Evolutionary conservation across 2,888 invertebrate species (phyloP).

Genomic region (Odontocerum albicorne): DNA sequence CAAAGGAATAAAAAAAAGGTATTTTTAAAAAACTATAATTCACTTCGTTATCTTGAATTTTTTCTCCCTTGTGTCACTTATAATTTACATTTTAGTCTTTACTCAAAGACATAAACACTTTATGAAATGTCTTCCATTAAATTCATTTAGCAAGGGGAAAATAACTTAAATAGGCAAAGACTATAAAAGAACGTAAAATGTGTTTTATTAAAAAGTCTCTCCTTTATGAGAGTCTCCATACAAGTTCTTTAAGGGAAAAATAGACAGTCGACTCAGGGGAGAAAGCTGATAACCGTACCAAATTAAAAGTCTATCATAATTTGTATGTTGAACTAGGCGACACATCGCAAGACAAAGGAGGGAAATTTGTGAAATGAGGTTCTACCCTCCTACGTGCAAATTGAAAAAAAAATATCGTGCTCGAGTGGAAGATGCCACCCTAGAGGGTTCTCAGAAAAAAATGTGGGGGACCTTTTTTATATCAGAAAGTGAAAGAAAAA

Average conservation of each 20-base stretch:
- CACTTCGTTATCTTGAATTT: no score
- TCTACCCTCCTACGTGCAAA: slow-evolving; percentile 21
- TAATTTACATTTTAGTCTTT: background rate
- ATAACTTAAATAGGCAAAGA: slow-evolving; percentile 15
- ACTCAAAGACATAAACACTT: slow-evolving; percentile 3
- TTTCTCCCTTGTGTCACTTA: no score
- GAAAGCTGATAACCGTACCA: slow-evolving; percentile 24
- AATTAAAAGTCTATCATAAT: slow-evolving; percentile 37
- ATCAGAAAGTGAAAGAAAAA: slow-evolving; percentile 16
- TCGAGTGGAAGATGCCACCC: slow-evolving; percentile 13
- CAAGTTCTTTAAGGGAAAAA: no score
- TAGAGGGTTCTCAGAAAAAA: slow-evolving; percentile 24
- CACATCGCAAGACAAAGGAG: slow-evolving; percentile 10
- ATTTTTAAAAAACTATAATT: no score
- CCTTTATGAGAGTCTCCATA: slow-evolving; percentile 8
- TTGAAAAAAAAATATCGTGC: slow-evolving; percentile 26
- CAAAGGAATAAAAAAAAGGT: no score
- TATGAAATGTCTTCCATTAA: slow-evolving; percentile 11
- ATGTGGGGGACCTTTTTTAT: slow-evolving; percentile 7
- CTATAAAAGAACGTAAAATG: slow-evolving; percentile 13
- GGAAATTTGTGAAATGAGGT: background rate
- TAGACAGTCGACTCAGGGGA: no score
- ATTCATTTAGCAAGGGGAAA: slow-evolving; percentile 12
- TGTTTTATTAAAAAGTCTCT: slow-evolving; percentile 20
- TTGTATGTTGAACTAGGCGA: slow-evolving; percentile 32